Evolutionary conservation across 2,797 vertebrate species (phyloP).

Genomic region (Coendou prehensilis): DNA sequence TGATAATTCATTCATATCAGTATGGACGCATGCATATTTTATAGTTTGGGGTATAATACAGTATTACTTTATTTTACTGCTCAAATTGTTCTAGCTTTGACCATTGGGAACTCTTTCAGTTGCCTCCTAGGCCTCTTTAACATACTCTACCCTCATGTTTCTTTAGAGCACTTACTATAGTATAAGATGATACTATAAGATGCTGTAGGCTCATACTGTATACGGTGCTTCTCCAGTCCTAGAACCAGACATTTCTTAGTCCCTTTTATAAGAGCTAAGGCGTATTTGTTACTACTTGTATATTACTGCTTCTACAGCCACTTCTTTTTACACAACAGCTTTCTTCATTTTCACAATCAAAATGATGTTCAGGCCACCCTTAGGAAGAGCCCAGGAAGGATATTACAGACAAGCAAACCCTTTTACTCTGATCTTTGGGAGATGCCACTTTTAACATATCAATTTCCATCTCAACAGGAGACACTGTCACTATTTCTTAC

Average conservation of each 20-base stretch:
- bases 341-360: conserved; percentile 47
- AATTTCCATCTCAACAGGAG: background rate
- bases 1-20: background rate
- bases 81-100: conserved; percentile 10
- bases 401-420: background rate
- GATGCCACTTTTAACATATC: background rate
- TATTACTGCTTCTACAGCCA: background rate
- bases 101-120: background rate
- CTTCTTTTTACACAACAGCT: conserved; percentile 2
- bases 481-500: background rate
- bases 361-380: background rate
- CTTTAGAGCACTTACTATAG: background rate
- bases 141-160: background rate
- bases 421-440: background rate
- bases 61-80: background rate
- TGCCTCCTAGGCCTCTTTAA: background rate
- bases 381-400: background rate
- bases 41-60: background rate
- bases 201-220: background rate
- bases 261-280: background rate
- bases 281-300: background rate
- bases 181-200: background rate
- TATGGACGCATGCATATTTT: background rate
- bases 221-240: background rate
- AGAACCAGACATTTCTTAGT: conserved; percentile 37